phyloP scores from a whole-genome alignment of 1,140 invertebrate genomes.

The Pantala flavescens region DNA sequence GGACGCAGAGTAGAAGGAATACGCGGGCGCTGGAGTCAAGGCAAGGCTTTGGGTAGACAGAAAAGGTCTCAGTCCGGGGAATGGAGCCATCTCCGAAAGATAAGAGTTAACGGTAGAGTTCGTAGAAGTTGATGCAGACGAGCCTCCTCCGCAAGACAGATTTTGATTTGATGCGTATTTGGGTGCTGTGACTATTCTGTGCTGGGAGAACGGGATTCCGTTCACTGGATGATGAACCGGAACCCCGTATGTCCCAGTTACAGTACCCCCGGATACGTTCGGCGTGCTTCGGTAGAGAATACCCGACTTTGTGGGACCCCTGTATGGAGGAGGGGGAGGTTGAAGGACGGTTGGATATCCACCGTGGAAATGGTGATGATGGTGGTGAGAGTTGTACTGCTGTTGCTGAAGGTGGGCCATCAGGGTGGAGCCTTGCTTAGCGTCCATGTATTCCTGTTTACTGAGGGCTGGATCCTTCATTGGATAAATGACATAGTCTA shows the following conservation, averaged over 20 bases:
- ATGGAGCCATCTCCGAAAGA: not conserved
- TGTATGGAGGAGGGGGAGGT: constrained; percentile 27
- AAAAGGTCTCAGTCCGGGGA: not conserved
- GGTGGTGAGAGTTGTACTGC: constrained; percentile 33
- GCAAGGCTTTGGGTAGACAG: not conserved
- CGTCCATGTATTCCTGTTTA: constrained; percentile 80
- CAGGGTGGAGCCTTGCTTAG: constrained; percentile 57
- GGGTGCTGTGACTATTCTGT: not conserved
- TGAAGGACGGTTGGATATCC: constrained; percentile 48
- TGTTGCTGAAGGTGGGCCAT: constrained; percentile 40
- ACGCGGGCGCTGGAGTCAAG: not conserved
- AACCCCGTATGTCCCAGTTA: constrained; percentile 20
- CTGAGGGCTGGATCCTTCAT: constrained; percentile 77
- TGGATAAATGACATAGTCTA: constrained; percentile 82
- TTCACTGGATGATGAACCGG: not conserved
- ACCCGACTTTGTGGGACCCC: constrained; percentile 24
- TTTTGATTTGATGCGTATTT: not conserved
- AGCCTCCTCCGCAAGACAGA: not conserved
- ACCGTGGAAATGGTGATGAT: constrained; percentile 41
- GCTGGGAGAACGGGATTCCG: not conserved
- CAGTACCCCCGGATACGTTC: constrained; percentile 41
- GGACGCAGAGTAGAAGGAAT: not conserved
- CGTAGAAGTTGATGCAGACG: not conserved
- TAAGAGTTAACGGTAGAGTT: not conserved
- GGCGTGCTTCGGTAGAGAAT: constrained; percentile 70